Conservation (phyloP, 2,888 invertebrate species). For the Apomyelois bistriatella region DNA sequence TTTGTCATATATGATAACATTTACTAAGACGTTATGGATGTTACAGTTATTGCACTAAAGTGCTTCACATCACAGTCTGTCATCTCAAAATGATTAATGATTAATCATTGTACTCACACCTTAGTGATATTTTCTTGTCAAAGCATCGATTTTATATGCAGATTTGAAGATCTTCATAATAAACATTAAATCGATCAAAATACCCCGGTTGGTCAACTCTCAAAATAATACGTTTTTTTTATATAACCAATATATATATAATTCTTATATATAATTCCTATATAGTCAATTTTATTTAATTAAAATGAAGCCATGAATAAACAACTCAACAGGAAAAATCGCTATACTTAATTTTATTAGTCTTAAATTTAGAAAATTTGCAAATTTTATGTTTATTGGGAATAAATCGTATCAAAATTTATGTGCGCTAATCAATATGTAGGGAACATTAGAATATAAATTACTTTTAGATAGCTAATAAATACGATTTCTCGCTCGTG, state of each 20-base stretch:
- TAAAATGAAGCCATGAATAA: no score
- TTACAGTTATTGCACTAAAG: conserved; percentile 61
- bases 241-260: no score
- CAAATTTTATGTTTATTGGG: background rate
- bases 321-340: no score
- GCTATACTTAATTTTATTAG: background rate
- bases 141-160: conserved; percentile 40
- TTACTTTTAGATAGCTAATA: background rate
- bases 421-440: background rate
- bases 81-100: conserved; percentile 67
- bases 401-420: background rate
- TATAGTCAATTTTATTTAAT: no score
- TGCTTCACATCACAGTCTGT: conserved; percentile 68
- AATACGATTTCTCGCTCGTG: conserved; percentile 1
- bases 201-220: no score
- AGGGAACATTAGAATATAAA: background rate
- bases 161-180: conserved; percentile 25
- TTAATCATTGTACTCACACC: conserved; percentile 57
- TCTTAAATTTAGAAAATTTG: background rate
- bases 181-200: conserved; percentile 24
- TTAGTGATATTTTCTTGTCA: conserved; percentile 47
- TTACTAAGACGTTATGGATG: conserved; percentile 44
- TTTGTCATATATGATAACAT: conserved; percentile 55
- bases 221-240: no score
- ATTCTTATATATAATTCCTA: no score